These are phyloP conservation scores for Tetragnatha versicolor DNA, from an alignment of 1,140 invertebrate species.

Conservation along the genomic window DNA sequence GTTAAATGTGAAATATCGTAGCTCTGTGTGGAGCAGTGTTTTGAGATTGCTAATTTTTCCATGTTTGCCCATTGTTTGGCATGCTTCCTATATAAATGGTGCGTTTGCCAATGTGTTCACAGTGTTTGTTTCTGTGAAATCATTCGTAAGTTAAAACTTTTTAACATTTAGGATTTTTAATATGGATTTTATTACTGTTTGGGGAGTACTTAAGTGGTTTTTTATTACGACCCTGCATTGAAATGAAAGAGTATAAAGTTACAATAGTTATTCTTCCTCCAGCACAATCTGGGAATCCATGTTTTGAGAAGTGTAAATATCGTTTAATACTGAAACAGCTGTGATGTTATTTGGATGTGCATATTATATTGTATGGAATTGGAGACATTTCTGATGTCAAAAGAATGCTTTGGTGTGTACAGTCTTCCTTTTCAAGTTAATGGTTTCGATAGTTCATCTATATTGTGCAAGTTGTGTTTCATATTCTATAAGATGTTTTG, in stretches of 20 bases:
- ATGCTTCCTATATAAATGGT: conserved; percentile 32
- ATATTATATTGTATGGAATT: too few species aligned
- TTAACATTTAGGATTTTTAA: conserved; percentile 49
- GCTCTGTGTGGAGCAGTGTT: conserved; percentile 32
- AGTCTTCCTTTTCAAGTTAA: too few species aligned
- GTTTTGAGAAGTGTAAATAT: background rate
- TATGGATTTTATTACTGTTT: conserved; percentile 55
- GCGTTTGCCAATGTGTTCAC: conserved; percentile 31
- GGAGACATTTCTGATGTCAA: too few species aligned
- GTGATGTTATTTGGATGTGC: too few species aligned
- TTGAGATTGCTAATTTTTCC: conserved; percentile 1
- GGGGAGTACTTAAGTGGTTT: conserved; percentile 38
- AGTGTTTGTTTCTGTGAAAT: conserved; percentile 33
- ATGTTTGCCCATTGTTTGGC: conserved; percentile 12
- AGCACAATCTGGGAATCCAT: background rate
- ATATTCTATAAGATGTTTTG: too few species aligned
- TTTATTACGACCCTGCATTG: conserved; percentile 1
- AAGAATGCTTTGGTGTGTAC: too few species aligned
- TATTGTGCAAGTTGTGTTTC: too few species aligned
- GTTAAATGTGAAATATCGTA: conserved; percentile 25
- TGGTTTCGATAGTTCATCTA: too few species aligned
- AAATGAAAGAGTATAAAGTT: background rate
- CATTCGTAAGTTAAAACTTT: conserved; percentile 41
- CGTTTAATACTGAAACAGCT: too few species aligned
- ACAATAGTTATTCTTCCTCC: background rate